Percentiles rank a stretch among this genome's conserved stretches.
Conservation (phyloP, 2,113 vertebrate genomes). For the Hypocryptadius cinnamomeus region DNA sequence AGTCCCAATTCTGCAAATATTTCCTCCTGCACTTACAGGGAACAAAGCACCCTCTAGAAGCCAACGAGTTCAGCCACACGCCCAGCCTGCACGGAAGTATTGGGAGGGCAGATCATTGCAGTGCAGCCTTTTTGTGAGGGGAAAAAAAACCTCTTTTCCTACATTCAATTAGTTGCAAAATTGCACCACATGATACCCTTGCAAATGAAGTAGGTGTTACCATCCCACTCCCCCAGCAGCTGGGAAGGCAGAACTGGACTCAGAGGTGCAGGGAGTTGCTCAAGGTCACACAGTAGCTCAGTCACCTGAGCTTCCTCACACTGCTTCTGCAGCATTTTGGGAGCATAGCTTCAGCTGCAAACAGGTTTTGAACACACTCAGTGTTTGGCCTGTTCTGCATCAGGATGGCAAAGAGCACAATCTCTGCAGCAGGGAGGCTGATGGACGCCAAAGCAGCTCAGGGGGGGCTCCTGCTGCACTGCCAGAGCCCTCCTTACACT, state of each 20-base stretch:
- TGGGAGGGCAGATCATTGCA: not conserved
- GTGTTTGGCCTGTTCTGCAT: not conserved
- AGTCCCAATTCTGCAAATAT: not conserved
- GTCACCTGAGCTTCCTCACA: not conserved
- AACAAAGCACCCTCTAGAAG: slow-evolving; percentile 9
- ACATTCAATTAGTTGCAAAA: not conserved
- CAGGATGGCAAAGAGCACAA: not conserved
- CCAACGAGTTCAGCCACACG: rapidly evolving
- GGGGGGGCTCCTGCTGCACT: not conserved
- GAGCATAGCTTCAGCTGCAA: not conserved
- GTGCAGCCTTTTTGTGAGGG: not conserved
- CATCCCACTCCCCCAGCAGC: not conserved
- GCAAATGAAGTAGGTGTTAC: not conserved
- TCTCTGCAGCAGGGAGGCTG: not conserved
- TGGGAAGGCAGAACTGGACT: not conserved
- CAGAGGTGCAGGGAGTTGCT: not conserved
- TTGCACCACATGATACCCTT: not conserved
- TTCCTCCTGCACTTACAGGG: not conserved
- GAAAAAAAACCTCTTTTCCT: not conserved
- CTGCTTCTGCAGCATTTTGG: not conserved
- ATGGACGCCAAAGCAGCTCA: not conserved
- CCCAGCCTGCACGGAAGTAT: not conserved
- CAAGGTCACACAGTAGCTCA: slow-evolving; percentile 18
- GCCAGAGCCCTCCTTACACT: not conserved
- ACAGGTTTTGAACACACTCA: not conserved